phyloP scores from a whole-genome alignment of 2,797 vertebrate genomes.

The Notolepis coatsorum region DNA sequence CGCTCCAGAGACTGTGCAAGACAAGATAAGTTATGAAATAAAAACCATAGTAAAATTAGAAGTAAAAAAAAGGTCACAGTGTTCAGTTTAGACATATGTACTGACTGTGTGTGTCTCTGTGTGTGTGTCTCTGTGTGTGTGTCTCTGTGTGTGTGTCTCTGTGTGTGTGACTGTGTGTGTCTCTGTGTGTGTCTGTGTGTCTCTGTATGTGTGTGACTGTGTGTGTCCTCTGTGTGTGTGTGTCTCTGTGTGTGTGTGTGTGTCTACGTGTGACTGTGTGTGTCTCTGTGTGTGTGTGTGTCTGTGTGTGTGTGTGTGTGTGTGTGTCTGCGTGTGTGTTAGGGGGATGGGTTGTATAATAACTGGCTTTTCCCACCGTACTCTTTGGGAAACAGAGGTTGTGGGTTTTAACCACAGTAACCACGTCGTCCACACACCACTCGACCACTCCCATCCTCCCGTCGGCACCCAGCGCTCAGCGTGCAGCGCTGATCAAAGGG shows the following conservation, averaged over 20 bases:
- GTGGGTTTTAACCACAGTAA: too few species aligned
- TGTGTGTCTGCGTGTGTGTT: background rate
- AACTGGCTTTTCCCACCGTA: too few species aligned
- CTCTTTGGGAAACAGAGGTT: too few species aligned
- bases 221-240: slow-evolving; percentile 12
- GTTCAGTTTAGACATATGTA: background rate
- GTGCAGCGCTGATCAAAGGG: too few species aligned
- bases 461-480: too few species aligned
- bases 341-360: too few species aligned
- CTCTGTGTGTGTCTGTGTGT: background rate
- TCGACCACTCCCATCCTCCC: too few species aligned
- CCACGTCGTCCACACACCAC: too few species aligned
- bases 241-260: background rate
- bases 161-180: background rate
- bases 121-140: background rate
- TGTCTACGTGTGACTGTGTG: background rate
- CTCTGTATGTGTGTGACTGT: slow-evolving; percentile 16
- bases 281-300: slow-evolving; percentile 39
- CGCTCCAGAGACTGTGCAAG: background rate
- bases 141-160: background rate
- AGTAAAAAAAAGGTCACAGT: too few species aligned
- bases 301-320: background rate
- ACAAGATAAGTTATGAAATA: background rate
- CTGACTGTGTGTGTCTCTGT: background rate
- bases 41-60: too few species aligned